Evolutionary conservation across 2,797 vertebrate genomes (phyloP).

Genomic region (Apodemus agrarius): DNA sequence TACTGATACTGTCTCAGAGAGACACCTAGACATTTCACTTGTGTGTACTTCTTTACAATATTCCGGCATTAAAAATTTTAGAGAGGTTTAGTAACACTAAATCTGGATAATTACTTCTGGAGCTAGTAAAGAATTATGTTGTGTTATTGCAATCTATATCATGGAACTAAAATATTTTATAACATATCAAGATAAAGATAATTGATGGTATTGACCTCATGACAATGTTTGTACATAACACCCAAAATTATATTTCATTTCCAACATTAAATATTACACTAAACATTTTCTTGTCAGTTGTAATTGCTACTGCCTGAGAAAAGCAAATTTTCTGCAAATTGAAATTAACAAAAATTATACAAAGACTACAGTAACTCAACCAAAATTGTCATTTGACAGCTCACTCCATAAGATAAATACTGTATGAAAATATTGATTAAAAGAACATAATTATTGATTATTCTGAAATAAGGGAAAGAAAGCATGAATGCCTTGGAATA

Average conservation of each 20-base stretch:
- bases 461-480: slow-evolving; percentile 12
- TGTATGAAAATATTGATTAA: slow-evolving; percentile 45
- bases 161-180: slow-evolving; percentile 53
- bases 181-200: not conserved
- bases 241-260: not conserved
- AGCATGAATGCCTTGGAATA: slow-evolving; percentile 29
- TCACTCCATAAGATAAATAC: slow-evolving; percentile 36
- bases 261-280: not conserved
- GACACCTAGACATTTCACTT: not conserved
- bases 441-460: slow-evolving; percentile 8
- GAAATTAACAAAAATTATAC: slow-evolving; percentile 47
- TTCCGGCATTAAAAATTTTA: not conserved
- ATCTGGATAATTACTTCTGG: not conserved
- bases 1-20: not conserved
- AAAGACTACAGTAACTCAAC: slow-evolving; percentile 12
- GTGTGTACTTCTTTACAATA: slow-evolving; percentile 6
- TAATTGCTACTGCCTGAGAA: not conserved
- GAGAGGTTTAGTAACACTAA: not conserved
- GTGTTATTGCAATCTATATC: slow-evolving; percentile 10
- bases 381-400: not conserved
- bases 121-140: slow-evolving; percentile 5
- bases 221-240: not conserved
- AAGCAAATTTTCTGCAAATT: slow-evolving; percentile 43
- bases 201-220: slow-evolving; percentile 42
- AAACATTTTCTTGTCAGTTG: not conserved